Base-by-base conservation (phyloP, 2,797 vertebrate genomes). In the Apodemus agrarius region DNA sequence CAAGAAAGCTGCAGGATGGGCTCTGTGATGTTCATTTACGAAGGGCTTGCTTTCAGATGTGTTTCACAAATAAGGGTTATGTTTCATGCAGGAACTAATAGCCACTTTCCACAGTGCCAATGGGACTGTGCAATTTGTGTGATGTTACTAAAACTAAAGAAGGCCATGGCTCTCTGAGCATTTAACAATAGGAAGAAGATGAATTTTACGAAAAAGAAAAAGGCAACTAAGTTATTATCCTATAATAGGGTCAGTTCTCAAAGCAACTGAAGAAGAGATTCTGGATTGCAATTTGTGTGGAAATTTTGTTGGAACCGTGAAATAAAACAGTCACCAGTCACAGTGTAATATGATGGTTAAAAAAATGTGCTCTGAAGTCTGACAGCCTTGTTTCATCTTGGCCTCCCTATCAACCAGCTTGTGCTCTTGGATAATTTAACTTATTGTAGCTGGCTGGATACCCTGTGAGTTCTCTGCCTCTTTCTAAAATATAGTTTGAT, bases 121-220 rank as follows among this genome's bases (percentile, higher is more conserved):
- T 43, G 63, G 22, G 22, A 82, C 6, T 69, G 16, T 17, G 11
- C 13, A 46, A 75, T 86, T 61, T 95, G 69, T 79, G 40, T 78
- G 65, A 92, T 63, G 46, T n/a, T 83, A 59, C 63, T 76, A 80
- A 69, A 40, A 43, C 29, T 57, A 37, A 0, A 34, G 26, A 96
- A 95, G 79, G 46, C 24, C 43, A 49, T 17, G 16, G 10, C 6
- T 78, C 19, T 96, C 43, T 93, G 87, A 57, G 40, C 46, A 79
- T 34, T 52, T 79, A 89, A 46, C 31, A 76, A 92, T 13, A 54
- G 26, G 16, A 26, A 91, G 16, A 96, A 87, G 63, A 96, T 91
- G 21, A 49, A 69, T 90, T 91, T 91, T 82, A 75, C 9, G 34
- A 63, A 86, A 52, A 37, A 79, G 31, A 46, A 57, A 95, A 31